Evolutionary conservation across 2,888 invertebrate genomes (phyloP).

Genomic region (Ochropleura leucogaster): DNA sequence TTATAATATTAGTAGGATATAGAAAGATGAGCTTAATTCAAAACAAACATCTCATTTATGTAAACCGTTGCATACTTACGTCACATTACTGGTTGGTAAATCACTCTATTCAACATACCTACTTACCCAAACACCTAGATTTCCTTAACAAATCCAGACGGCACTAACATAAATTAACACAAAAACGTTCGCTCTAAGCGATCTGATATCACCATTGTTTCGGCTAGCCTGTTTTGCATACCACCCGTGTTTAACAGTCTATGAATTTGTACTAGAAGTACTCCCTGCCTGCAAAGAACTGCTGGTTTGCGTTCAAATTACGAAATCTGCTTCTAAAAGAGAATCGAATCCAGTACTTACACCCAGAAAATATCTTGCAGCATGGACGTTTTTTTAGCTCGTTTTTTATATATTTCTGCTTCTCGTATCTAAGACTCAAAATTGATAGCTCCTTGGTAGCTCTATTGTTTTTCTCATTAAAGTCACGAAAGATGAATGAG

Average conservation of each 20-base stretch:
- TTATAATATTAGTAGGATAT: no score
- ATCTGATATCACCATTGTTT: constrained; percentile 77
- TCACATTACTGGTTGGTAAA: constrained; percentile 40
- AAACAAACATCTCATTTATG: not conserved
- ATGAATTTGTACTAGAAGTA: constrained; percentile 40
- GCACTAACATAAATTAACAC: constrained; percentile 74
- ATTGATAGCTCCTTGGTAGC: not conserved
- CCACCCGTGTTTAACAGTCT: constrained; percentile 48
- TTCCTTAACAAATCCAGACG: constrained; percentile 68
- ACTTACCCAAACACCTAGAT: constrained; percentile 60
- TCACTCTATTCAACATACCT: constrained; percentile 60
- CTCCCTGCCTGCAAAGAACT: not conserved
- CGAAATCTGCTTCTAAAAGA: not conserved
- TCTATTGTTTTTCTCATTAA: not conserved
- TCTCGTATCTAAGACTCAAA: not conserved
- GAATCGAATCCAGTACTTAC: not conserved
- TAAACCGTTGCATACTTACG: not conserved
- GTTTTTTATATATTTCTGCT: not conserved
- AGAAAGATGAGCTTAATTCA: not conserved
- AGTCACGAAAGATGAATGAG: not conserved
- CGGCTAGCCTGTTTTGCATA: constrained; percentile 74
- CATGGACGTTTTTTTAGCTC: not conserved
- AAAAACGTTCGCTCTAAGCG: constrained; percentile 73
- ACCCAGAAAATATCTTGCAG: not conserved
- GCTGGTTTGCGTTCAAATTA: constrained; percentile 2